Base-by-base conservation (phyloP, 2,888 invertebrate genomes). In the Acheta domesticus region DNA sequence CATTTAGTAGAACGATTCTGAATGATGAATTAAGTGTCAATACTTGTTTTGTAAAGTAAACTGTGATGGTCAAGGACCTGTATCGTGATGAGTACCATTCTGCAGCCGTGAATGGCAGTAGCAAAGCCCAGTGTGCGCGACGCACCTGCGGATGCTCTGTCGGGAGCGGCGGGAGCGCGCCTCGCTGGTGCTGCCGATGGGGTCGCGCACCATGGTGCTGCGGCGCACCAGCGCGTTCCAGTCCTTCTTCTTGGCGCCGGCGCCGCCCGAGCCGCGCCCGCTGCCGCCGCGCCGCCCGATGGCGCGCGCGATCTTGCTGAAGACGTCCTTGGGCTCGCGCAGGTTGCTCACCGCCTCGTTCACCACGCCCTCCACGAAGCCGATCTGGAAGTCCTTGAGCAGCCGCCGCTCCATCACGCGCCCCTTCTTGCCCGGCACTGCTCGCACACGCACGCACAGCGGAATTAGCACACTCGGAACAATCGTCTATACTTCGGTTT, bases 371-470 rank as follows among this genome's bases (percentile, higher is more conserved):
- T 96, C 95, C 0, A 96, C 95, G 79, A 94, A 92, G 16, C 96
- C 96, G 82, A 96, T 96, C 85, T 95, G 95, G 91, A 96, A 96
- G 87, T 96, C 96, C 86, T 95, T 96, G 79, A 95, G 89, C 20
- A 96, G 91, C 62, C 95, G 90, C 21, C 96, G 90, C 85, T 96
- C 96, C 93, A 96, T 94, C 8, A 94, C 93, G 85, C 94, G 93
- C 4, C 95, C 95, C 85, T 94, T 94, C 85, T 94, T 94, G 2
- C 95, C 95, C 36, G 93, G 90, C 77, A 94, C 94, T 92, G 86
- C n/a, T 88, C 21, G 74, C n/a, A 19, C 73, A 12, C 73, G 73
- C 19, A 8, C 36, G 8, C 36, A 8, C 36, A 36, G 36, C 36
- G 36, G 5, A 5, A 36, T 36, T 23, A 23, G 23, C 23, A n/a